Percentiles rank a stretch among this genome's conserved stretches.
Conservation (phyloP, 2,113 vertebrate species). For the Ceyx margarethae region DNA sequence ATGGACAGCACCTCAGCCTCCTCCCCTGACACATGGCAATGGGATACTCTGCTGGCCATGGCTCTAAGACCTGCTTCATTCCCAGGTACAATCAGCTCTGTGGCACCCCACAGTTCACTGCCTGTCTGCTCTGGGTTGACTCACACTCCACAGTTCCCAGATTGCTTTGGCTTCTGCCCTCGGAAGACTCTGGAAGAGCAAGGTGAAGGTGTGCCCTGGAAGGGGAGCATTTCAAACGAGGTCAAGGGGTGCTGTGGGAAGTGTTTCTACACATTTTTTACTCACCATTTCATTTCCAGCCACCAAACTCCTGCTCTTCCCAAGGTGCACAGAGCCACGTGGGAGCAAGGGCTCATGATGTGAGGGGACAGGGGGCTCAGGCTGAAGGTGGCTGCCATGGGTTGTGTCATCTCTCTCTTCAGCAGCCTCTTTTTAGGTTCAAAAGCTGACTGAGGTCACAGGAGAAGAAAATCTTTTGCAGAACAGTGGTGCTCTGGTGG, state of each 20-base stretch:
- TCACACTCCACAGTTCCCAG: neutral
- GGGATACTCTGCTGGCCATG: neutral
- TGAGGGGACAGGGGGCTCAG: neutral
- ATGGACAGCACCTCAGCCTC: neutral
- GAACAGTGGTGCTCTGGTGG: neutral
- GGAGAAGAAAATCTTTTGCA: neutral
- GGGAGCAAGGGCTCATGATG: neutral
- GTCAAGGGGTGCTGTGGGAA: too few relatives aligned
- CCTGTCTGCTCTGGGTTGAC: neutral
- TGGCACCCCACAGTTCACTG: neutral
- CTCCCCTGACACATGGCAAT: neutral
- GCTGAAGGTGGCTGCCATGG: neutral
- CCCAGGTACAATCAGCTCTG: neutral
- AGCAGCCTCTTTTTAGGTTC: neutral
- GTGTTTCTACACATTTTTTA: neutral
- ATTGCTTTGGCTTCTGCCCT: neutral
- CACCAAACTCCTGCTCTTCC: neutral
- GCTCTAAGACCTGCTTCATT: neutral
- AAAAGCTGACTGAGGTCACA: neutral
- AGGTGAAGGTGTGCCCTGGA: neutral
- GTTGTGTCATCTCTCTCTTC: neutral
- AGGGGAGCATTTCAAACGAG: neutral
- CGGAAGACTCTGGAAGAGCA: neutral
- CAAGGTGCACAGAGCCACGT: neutral
- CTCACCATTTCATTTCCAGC: neutral